A percentile compares a stretch with the other conserved stretches of the same genome.
Evolutionary conservation across 2,888 invertebrate genomes (phyloP).

Genomic region (Volucella inflata): DNA sequence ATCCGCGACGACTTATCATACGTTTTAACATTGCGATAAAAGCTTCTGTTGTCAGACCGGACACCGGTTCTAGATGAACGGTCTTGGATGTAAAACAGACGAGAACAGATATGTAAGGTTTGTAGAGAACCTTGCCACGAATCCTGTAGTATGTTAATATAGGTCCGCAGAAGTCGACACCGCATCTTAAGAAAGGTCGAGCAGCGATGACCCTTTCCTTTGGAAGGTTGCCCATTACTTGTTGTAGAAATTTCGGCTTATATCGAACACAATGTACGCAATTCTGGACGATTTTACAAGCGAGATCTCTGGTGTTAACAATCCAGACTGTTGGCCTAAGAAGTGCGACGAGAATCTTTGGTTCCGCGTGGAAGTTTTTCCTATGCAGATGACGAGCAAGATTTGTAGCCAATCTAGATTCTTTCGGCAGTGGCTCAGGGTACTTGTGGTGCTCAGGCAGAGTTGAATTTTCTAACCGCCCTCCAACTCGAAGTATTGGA

Average conservation of each 20-base stretch:
- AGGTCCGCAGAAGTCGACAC: too few relatives aligned
- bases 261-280: slow-evolving; percentile 58
- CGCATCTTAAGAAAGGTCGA: too few relatives aligned
- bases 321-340: slow-evolving; percentile 60
- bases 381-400: slow-evolving; percentile 63
- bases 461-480: too few relatives aligned
- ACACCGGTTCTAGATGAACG: slow-evolving; percentile 63
- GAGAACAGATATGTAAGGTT: too few relatives aligned
- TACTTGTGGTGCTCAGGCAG: neutral
- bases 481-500: too few relatives aligned
- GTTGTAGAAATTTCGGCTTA: slow-evolving; percentile 51
- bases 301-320: slow-evolving; percentile 38
- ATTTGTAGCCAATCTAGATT: neutral
- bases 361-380: too few relatives aligned
- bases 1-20: slow-evolving; percentile 36
- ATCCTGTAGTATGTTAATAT: too few relatives aligned
- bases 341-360: slow-evolving; percentile 58
- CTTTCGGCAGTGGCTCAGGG: neutral
- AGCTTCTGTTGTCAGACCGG: slow-evolving; percentile 57
- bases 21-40: slow-evolving; percentile 48
- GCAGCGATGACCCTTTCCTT: slow-evolving; percentile 2
- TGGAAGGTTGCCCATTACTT: slow-evolving; percentile 34
- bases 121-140: too few relatives aligned
- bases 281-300: too few relatives aligned
- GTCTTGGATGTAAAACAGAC: slow-evolving; percentile 42